phyloP scores from a whole-genome alignment of 2,888 invertebrate species.

The Cylloceria caligata region DNA sequence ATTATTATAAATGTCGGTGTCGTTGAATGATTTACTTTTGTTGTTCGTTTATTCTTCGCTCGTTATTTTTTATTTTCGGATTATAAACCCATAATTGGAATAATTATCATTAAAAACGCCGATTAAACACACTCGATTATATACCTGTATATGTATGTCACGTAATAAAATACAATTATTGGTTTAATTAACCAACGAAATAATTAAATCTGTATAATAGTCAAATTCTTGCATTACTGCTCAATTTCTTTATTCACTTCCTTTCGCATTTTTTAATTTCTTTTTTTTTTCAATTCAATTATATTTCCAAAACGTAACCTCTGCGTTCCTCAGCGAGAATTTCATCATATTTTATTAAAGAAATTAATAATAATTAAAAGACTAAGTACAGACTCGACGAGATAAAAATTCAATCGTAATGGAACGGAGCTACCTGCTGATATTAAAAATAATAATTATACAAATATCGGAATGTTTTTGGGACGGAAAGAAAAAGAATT shows the following conservation, averaged over 20 bases:
- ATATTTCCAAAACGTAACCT: background rate
- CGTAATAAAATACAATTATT: slow-evolving; percentile 65
- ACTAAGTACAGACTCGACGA: slow-evolving; percentile 1
- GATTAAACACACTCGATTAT: slow-evolving; percentile 69
- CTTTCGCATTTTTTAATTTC: background rate
- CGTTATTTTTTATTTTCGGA: slow-evolving; percentile 26
- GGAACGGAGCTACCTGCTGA: slow-evolving; percentile 1
- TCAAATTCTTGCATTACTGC: background rate
- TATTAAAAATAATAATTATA: background rate
- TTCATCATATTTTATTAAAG: background rate
- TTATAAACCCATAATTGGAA: slow-evolving; percentile 53
- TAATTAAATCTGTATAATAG: background rate
- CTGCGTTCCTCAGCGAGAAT: background rate
- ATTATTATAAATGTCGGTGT: slow-evolving; percentile 22
- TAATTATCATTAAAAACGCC: slow-evolving; percentile 54
- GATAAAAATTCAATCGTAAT: background rate
- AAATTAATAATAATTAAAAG: slow-evolving; percentile 3
- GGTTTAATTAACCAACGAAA: slow-evolving; percentile 32
- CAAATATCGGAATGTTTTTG: slow-evolving; percentile 3
- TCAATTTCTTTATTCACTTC: background rate
- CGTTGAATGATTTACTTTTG: background rate
- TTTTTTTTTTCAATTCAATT: background rate
- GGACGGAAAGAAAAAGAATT: slow-evolving; percentile 14
- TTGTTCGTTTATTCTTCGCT: slow-evolving; percentile 8
- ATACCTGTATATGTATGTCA: slow-evolving; percentile 64